These are phyloP conservation scores for Xiphorhynchus elegans DNA, from an alignment of 2,113 vertebrate genomes.

Conservation along the genomic window DNA sequence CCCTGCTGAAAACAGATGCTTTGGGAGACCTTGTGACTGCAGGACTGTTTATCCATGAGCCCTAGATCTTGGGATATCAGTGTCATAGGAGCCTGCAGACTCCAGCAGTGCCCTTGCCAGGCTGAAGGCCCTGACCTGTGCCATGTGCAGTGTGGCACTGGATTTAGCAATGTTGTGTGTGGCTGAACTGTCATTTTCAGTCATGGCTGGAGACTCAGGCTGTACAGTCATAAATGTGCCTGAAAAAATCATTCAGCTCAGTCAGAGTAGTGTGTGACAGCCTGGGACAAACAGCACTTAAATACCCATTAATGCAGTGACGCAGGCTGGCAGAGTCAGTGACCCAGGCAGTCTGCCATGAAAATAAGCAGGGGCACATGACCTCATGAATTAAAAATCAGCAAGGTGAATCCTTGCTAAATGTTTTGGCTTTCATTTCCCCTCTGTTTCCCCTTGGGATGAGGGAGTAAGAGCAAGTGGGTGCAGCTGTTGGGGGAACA, in stretches of 20 bases:
- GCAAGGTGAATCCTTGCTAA: neutral
- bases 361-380: neutral
- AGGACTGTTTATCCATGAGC: neutral
- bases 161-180: neutral
- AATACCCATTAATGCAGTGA: conserved; percentile 31
- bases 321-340: neutral
- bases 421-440: neutral
- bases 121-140: neutral
- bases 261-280: neutral
- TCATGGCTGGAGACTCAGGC: neutral
- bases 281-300: neutral
- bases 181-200: neutral
- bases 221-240: neutral
- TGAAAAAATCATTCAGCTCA: neutral
- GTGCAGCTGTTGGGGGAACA: neutral
- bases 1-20: neutral
- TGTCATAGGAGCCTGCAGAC: neutral
- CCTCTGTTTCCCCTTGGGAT: neutral
- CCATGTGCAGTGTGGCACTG: neutral
- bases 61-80: neutral
- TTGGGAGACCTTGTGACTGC: neutral
- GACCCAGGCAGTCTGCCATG: conserved; percentile 25
- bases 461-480: neutral
- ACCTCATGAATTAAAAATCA: conserved; percentile 39
- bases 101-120: neutral